Evolutionary conservation across 2,888 invertebrate genomes (phyloP), one percentile per base, ranked within the genome.

Genomic region (Tetramorium bicarinatum): DNA sequence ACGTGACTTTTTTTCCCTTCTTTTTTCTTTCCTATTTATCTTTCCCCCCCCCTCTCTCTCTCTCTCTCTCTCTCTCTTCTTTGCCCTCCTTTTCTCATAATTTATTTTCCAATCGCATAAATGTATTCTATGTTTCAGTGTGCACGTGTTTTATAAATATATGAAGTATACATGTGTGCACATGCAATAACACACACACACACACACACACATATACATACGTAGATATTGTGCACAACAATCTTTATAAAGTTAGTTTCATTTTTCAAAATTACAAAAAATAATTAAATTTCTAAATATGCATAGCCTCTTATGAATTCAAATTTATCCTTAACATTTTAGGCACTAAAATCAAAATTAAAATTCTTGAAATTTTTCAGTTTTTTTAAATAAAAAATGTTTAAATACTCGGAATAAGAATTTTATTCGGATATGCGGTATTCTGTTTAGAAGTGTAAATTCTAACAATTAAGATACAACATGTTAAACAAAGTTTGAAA

Each of bases 81-180:
- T 56, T 34, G 29, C 3, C 1, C 21, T n/a, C 3, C 11, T 11
- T 6, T 2, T 41, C 25, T 66, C 38, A 77, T 18, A 41, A 67
- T 52, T 25, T 34, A 7, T 47, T 75, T 75, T 64, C 2, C 13
- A 76, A n/a, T 64, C 25, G 64, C 13, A 64, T 75, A 62, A 0
- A 11, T 8, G 49, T 52, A 34, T 9, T n/a, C 34, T 47, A 44
- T 25, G 0, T 13, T 44, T 56, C 2, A 21, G 4, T 7, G n/a
- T 29, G 18, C 21, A 21, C 3, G 9, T 74, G 44, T 34, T n/a
- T 34, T 6, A 15, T 61, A 29, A 13, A 29, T 29, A 49, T 0
- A 21, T 54, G 4, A 59, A 59, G 25, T 21, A 59, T 29, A 15
- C 15, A 15, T 0, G 11, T 6, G 34, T 29, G 29, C 15, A 15